phyloP scores from a whole-genome alignment of 2,113 vertebrate genomes.

The Mormyrus lacerda region DNA sequence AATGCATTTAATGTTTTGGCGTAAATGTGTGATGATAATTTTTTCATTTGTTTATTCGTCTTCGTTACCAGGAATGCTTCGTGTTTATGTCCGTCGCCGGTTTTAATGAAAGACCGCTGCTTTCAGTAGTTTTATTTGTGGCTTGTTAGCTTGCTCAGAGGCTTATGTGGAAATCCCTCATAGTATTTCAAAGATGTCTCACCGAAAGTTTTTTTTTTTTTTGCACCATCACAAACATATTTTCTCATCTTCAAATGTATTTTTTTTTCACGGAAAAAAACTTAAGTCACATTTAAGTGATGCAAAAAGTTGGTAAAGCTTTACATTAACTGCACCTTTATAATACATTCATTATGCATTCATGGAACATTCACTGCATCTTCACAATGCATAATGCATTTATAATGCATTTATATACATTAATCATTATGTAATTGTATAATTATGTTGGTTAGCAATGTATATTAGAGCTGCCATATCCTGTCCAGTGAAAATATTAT shows the following conservation, averaged over 20 bases:
- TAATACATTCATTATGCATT: not conserved
- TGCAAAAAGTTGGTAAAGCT: not conserved
- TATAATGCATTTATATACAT: not conserved
- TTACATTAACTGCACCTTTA: not conserved
- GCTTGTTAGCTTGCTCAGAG: constrained; percentile 15
- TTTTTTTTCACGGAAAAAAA: not conserved
- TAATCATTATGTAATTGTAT: not conserved
- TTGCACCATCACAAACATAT: not conserved
- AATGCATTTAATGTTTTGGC: constrained; percentile 24
- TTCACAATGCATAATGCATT: not conserved
- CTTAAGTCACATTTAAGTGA: not conserved
- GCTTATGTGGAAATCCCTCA: constrained; percentile 5
- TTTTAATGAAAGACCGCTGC: constrained; percentile 51
- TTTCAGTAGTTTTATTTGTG: constrained; percentile 14
- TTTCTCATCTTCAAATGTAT: not conserved
- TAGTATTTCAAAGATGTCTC: not conserved
- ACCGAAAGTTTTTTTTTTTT: not conserved
- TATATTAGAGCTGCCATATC: not conserved
- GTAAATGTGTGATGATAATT: constrained; percentile 41
- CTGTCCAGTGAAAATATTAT: not conserved
- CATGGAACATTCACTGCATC: not conserved
- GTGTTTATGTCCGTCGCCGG: constrained; percentile 28
- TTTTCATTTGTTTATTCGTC: constrained; percentile 53
- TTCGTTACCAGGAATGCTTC: constrained; percentile 36
- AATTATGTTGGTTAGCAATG: not conserved